Evolutionary conservation across 2,113 vertebrate genomes (phyloP).

Genomic region (Limanda limanda): DNA sequence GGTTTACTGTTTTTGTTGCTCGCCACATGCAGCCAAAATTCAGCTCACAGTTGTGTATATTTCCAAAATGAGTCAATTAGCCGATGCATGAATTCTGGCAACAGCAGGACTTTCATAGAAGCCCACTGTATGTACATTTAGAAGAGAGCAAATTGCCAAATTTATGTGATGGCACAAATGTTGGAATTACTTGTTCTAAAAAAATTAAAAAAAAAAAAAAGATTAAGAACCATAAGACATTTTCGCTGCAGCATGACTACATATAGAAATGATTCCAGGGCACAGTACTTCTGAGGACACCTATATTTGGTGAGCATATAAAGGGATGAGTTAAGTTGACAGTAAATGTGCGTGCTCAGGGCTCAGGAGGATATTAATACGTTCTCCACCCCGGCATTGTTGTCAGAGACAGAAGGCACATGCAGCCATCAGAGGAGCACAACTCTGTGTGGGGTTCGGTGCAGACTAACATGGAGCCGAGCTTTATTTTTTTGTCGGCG

Average conservation of each 20-base stretch:
- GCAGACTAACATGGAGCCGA: constrained; percentile 65
- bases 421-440: constrained; percentile 47
- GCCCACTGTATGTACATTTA: neutral
- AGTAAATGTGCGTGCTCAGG: constrained; percentile 50
- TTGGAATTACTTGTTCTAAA: neutral
- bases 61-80: neutral
- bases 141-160: neutral
- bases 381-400: constrained; percentile 47
- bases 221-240: neutral
- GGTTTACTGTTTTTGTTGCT: constrained; percentile 3
- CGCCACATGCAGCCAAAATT: neutral
- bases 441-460: constrained; percentile 55
- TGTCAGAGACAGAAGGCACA: constrained; percentile 42
- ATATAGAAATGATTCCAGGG: constrained; percentile 27
- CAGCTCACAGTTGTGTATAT: neutral
- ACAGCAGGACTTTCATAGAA: neutral
- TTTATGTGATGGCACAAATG: neutral
- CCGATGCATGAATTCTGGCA: neutral
- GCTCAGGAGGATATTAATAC: constrained; percentile 66
- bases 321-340: constrained; percentile 59
- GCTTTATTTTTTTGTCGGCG: constrained; percentile 59
- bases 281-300: constrained; percentile 42
- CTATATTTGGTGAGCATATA: constrained; percentile 48
- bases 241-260: neutral
- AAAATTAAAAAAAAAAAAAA: neutral